Evolutionary conservation across 92 coral and sea anemone species (phyloP).

Genomic region (Zoanthus solanderi): DNA sequence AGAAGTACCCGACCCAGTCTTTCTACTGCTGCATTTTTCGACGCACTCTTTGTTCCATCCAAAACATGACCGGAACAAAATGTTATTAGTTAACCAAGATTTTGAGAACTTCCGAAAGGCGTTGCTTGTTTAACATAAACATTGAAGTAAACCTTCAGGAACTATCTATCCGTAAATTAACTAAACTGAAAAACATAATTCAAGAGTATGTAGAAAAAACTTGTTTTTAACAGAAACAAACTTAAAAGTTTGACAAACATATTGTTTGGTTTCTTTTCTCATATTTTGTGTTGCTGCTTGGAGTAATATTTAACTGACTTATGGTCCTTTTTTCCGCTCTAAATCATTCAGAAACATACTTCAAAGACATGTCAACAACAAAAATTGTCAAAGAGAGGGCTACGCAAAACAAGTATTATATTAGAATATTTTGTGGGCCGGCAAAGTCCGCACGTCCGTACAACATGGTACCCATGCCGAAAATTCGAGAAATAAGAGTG

Average conservation of each 20-base stretch:
- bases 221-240: no score
- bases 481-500: not conserved
- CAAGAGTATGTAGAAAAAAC: not conserved
- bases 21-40: not conserved
- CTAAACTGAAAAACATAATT: not conserved
- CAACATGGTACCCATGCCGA: not conserved
- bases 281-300: no score
- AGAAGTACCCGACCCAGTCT: not conserved
- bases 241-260: no score
- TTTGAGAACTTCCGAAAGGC: not conserved
- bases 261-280: no score
- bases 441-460: not conserved
- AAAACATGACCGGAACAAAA: conserved; percentile 29
- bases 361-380: no score
- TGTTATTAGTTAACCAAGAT: not conserved
- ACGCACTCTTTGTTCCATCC: not conserved
- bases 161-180: not conserved
- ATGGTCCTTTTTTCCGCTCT: no score
- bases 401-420: no score
- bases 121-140: not conserved
- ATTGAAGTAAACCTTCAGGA: not conserved
- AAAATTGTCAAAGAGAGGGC: no score
- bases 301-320: no score
- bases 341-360: no score
- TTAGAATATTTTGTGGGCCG: no score